Percentiles rank a stretch among this genome's conserved stretches.
These are phyloP conservation scores for Psix sp. DNA, from an alignment of 1,140 invertebrate genomes.

Conservation along the genomic window DNA sequence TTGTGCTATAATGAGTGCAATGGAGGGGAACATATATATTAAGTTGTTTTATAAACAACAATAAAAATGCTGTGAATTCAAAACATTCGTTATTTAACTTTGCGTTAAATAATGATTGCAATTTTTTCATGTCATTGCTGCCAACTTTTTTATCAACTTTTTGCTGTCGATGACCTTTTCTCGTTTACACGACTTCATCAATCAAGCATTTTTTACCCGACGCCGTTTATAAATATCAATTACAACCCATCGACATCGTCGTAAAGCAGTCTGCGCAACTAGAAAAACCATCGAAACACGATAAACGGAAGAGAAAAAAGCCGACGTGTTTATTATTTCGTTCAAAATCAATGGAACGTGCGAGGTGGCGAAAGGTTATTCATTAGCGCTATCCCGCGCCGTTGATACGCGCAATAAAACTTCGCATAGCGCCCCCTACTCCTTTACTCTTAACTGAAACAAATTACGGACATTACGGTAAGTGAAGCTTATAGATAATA, in stretches of 20 bases:
- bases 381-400: constrained; percentile 30
- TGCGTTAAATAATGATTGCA: background rate
- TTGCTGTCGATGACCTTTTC: constrained; percentile 33
- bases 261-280: constrained; percentile 28
- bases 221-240: constrained; percentile 15
- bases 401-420: constrained; percentile 28
- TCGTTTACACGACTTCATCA: constrained; percentile 1
- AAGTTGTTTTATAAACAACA: no score
- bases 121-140: background rate
- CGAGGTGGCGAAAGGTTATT: constrained; percentile 47
- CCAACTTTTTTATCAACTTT: no score
- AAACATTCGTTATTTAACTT: no score
- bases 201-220: constrained; percentile 1
- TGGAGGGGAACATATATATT: no score
- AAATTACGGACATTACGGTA: no score
- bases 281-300: constrained; percentile 42
- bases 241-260: constrained; percentile 28
- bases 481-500: no score
- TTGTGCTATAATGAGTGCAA: no score
- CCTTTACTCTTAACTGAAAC: background rate
- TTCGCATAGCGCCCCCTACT: background rate
- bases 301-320: constrained; percentile 15
- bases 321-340: constrained; percentile 45
- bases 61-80: no score
- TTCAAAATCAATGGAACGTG: constrained; percentile 39